Evolutionary conservation across 1,140 invertebrate genomes (phyloP).

Genomic region (Heterodera carotae): DNA sequence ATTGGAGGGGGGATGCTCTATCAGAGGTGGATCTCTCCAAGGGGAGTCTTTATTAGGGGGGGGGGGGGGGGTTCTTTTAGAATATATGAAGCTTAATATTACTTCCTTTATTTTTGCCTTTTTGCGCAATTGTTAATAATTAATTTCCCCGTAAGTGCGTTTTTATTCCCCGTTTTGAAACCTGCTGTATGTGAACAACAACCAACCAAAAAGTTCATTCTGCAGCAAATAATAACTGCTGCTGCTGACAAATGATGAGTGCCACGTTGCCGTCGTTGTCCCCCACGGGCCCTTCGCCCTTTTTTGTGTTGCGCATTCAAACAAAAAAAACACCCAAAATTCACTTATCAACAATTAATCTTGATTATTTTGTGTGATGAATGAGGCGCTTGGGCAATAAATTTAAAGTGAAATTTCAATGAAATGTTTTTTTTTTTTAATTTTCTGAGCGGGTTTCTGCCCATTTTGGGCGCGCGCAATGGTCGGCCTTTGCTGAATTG

Average conservation of each 20-base stretch:
- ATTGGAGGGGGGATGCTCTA: too few relatives aligned
- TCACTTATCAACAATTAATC: not conserved
- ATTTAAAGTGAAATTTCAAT: not conserved
- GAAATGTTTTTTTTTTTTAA: conserved; percentile 3
- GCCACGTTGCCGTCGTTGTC: not conserved
- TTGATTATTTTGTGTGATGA: not conserved
- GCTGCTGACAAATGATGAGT: too few relatives aligned
- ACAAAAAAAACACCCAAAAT: not conserved
- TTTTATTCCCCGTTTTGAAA: not conserved
- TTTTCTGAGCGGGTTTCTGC: too few relatives aligned
- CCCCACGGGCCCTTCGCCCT: not conserved
- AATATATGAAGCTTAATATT: too few relatives aligned
- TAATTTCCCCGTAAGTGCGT: too few relatives aligned
- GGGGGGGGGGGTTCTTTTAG: too few relatives aligned
- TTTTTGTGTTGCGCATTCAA: not conserved
- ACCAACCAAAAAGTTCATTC: not conserved
- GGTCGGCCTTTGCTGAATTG: not conserved
- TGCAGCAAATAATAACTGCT: too few relatives aligned
- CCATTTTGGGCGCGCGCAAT: not conserved
- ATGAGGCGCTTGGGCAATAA: not conserved
- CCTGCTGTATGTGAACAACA: not conserved
- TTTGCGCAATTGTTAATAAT: too few relatives aligned
- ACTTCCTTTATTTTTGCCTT: too few relatives aligned
- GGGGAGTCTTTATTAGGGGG: too few relatives aligned
- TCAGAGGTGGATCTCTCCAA: too few relatives aligned